Percentiles rank a stretch among this genome's conserved stretches.
Evolutionary conservation across 2,888 invertebrate genomes (phyloP).

Genomic region (Odontocolon sp.): DNA sequence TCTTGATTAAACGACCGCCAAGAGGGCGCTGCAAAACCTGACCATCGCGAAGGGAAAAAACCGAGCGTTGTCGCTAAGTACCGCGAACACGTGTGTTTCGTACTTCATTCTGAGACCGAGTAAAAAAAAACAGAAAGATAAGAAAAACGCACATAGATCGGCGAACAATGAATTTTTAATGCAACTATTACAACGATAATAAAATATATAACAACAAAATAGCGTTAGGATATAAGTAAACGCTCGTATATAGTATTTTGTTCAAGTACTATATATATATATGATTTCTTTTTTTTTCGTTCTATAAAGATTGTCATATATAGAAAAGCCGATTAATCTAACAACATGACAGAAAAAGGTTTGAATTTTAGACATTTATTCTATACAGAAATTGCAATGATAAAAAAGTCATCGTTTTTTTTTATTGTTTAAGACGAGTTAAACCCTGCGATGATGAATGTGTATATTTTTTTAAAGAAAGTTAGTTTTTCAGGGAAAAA

Average conservation of each 20-base stretch:
- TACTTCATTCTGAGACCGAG: not conserved
- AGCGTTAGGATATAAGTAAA: not conserved
- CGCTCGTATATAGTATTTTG: no score
- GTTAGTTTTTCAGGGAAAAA: slow-evolving; percentile 26
- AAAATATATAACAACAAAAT: no score
- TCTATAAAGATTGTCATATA: slow-evolving; percentile 3
- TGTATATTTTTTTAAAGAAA: not conserved
- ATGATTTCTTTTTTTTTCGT: not conserved
- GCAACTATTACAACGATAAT: not conserved
- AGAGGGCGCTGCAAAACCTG: no score
- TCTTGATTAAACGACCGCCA: no score
- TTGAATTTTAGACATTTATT: not conserved
- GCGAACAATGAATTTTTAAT: slow-evolving; percentile 19
- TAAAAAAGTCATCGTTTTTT: not conserved
- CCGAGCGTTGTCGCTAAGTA: no score
- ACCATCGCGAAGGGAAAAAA: no score
- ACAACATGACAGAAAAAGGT: slow-evolving; percentile 40
- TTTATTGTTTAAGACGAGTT: not conserved
- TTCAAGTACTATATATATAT: not conserved
- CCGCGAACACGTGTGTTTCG: slow-evolving; percentile 25
- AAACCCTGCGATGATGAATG: no score
- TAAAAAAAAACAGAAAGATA: no score
- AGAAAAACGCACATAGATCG: slow-evolving; percentile 1
- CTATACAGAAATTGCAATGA: not conserved
- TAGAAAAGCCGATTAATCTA: slow-evolving; percentile 9